Conservation (phyloP, 2,113 vertebrate species). For the Pelmatolapia mariae region DNA sequence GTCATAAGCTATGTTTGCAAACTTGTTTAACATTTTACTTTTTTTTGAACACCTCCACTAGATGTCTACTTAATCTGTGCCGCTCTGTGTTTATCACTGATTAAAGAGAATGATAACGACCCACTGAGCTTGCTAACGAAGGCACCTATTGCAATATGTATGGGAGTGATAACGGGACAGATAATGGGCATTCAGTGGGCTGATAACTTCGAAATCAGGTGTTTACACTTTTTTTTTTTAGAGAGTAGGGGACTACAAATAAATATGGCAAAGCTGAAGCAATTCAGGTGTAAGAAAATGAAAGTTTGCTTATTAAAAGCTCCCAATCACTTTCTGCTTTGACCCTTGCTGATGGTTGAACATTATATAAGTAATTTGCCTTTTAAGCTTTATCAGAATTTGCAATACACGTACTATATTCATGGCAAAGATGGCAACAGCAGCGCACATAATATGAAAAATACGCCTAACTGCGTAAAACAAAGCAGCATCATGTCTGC, state of each 20-base stretch:
- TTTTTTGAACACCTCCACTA: background rate
- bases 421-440: background rate
- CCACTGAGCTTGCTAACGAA: background rate
- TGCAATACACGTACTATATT: background rate
- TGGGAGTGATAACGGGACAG: background rate
- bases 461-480: background rate
- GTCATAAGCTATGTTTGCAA: background rate
- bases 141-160: background rate
- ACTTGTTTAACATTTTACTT: background rate
- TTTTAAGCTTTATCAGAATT: background rate
- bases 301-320: background rate
- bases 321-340: background rate
- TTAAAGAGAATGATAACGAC: background rate
- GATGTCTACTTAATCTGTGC: background rate
- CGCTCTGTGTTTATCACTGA: background rate
- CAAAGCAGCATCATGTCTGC: background rate
- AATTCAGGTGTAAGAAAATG: background rate
- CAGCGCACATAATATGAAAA: background rate
- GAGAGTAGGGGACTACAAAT: background rate
- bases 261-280: background rate
- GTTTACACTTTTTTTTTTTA: background rate
- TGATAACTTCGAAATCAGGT: background rate
- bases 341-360: background rate
- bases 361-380: background rate
- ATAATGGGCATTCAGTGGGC: background rate